Evolutionary conservation across 2,113 vertebrate genomes (phyloP).

Genomic region (Leptocoma aspasia): DNA sequence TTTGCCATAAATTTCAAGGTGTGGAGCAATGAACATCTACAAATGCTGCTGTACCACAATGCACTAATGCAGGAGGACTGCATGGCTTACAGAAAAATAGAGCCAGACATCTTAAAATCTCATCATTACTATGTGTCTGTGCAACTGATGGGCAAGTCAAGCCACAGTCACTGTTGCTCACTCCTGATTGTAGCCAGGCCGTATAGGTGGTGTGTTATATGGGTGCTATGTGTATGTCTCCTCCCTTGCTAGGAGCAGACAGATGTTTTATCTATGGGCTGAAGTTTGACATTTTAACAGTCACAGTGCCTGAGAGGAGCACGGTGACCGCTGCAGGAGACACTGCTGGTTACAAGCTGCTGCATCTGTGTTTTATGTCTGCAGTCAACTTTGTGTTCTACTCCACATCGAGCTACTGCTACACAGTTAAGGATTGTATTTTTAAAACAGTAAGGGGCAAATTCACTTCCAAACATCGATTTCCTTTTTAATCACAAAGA

Average conservation of each 20-base stretch:
- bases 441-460: slow-evolving; percentile 8
- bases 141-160: neutral
- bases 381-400: neutral
- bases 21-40: neutral
- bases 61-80: neutral
- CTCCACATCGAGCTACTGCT: neutral
- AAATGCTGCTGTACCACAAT: neutral
- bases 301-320: neutral
- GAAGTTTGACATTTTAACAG: neutral
- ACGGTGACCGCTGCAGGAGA: neutral
- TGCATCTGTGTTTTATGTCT: neutral
- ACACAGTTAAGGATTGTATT: neutral
- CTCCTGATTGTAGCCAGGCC: neutral
- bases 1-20: neutral
- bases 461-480: neutral
- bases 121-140: neutral
- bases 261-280: neutral
- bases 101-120: neutral
- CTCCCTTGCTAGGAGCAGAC: neutral
- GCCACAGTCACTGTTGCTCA: neutral
- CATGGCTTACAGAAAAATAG: neutral
- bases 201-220: rapidly evolving
- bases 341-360: neutral
- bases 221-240: neutral
- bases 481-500: slow-evolving; percentile 6